phyloP scores from a whole-genome alignment of 2,113 vertebrate species.

The human (Homo sapiens) region GRCh38 chr3:79308001-79308500 shows the following conservation, averaged over 20 bases:
- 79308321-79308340: not conserved
- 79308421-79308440: not conserved
- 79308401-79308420: not conserved
- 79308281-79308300: not conserved
- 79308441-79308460: not conserved
- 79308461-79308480: not conserved
- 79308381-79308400: not conserved
- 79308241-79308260: not conserved
- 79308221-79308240: not conserved
- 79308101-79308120: slow-evolving; percentile 22
- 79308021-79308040: slow-evolving; percentile 61
- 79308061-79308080: not conserved
- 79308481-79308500: not conserved
- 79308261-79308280: not conserved
- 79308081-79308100: not conserved
- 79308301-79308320: not conserved
- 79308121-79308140: not conserved
- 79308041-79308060: not conserved
- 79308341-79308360: not conserved
- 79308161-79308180: not conserved
- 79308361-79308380: not conserved
- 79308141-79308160: not conserved
- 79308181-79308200: not conserved
- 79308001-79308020: slow-evolving; percentile 41
- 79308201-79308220: not conserved